Evolutionary conservation across 1,140 invertebrate species (phyloP), one percentile per base, ranked within the genome.

Genomic region (Lordiphosa mommai): DNA sequence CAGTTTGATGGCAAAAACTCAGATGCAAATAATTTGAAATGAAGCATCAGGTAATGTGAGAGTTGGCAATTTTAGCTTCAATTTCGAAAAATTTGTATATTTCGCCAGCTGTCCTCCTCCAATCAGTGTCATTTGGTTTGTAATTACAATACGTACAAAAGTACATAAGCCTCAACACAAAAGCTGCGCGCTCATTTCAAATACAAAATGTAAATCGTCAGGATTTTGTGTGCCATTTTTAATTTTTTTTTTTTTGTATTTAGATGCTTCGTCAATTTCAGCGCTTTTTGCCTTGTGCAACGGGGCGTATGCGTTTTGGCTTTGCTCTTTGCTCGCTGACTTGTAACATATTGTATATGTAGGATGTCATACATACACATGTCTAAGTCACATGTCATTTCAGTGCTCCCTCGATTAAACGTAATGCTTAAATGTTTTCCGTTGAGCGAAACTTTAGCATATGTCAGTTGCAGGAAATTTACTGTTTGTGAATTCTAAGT

Each of bases 21-120:
- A 36, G 68, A 48, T 82, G 71, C 71, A 67, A 76, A 82, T 82
- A 76, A 74, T 70, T 70, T 55, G 65, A 65, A 46, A 82, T 61
- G 74, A 58, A 66, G 70, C 59, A 56, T 55, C 65, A 82, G 76
- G 76, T 84, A 82, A 71, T 68, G 47, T 59, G 69, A 13, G 59
- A 60, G 51, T 32, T 47, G 69, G 51, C 61, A 70, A 68, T 72
- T 71, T 74, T 44, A 16, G 55, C 20, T 6, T 23, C 20, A 72
- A 76, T 76, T 52, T 48, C 17, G 40, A 34, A n/a, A 6, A 40
- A 20, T 13, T 50, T 55, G 59, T 37, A 50, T 67, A 60, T 53
- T 60, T 33, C 46, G 23, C 34, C 47, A 55, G 72, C 70, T 68
- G 68, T 16, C 8, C 10, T 17, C 30, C 13, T 8, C 16, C 8